Evolutionary conservation across 2,797 vertebrate species (phyloP).

Genomic region (Squalus acanthias): DNA sequence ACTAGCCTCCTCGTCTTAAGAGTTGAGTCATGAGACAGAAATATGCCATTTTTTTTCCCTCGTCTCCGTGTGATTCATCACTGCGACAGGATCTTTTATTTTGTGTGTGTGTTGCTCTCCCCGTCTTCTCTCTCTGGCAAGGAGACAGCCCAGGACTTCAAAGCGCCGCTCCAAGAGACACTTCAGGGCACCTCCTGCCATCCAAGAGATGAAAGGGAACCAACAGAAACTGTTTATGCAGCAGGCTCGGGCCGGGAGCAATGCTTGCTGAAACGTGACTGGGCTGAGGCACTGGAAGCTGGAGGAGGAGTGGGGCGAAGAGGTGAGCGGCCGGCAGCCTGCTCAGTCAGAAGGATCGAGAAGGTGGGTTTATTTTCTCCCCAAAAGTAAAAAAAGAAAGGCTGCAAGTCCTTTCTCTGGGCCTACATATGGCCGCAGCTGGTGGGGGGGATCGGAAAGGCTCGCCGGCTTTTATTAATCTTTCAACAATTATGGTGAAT

Average conservation of each 20-base stretch:
- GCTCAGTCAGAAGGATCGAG: not conserved
- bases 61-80: not conserved
- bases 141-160: not conserved
- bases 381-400: not conserved
- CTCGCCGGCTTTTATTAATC: not conserved
- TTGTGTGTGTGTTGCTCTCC: not conserved
- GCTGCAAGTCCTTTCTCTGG: not conserved
- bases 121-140: not conserved
- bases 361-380: not conserved
- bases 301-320: not conserved
- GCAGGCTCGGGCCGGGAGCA: not conserved
- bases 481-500: not conserved
- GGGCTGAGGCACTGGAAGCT: not conserved
- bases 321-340: not conserved
- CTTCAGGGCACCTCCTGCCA: constrained; percentile 34
- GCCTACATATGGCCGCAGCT: not conserved
- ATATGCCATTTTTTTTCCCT: not conserved
- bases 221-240: constrained; percentile 24
- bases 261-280: constrained; percentile 9
- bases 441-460: not conserved
- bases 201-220: constrained; percentile 17
- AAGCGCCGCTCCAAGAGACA: not conserved
- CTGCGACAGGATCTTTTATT: not conserved
- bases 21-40: not conserved
- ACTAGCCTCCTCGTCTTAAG: not conserved